Evolutionary conservation across 2,113 vertebrate genomes (phyloP).

Genomic region (Etheostoma cragini): DNA sequence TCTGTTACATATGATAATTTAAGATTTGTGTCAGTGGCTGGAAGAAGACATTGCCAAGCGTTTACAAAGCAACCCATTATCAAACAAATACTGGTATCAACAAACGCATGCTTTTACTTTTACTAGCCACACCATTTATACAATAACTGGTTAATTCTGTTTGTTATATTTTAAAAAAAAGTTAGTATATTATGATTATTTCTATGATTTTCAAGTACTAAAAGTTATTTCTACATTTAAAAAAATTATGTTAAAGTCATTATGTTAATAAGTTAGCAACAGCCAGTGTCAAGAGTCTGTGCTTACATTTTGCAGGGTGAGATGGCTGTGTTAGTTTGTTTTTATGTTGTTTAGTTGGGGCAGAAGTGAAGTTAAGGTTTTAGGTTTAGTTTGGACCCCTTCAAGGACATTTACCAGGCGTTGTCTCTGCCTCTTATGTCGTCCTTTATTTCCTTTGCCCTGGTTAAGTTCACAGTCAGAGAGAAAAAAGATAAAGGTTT

Average conservation of each 20-base stretch:
- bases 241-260: constrained; percentile 16
- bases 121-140: not conserved
- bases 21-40: constrained; percentile 17
- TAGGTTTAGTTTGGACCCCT: constrained; percentile 53
- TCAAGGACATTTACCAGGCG: constrained; percentile 83
- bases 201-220: not conserved
- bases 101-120: constrained; percentile 62
- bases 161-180: constrained; percentile 8
- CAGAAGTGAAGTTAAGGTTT: constrained; percentile 23
- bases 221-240: constrained; percentile 21
- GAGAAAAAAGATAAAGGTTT: constrained; percentile 58
- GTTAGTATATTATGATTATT: constrained; percentile 28
- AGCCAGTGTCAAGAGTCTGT: constrained; percentile 15
- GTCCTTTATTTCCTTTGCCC: constrained; percentile 87
- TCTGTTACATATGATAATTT: not conserved
- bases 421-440: constrained; percentile 84
- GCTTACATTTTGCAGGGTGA: constrained; percentile 18
- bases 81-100: constrained; percentile 15
- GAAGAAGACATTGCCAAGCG: constrained; percentile 29
- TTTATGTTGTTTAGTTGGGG: constrained; percentile 28
- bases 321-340: constrained; percentile 47
- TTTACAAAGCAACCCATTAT: constrained; percentile 38
- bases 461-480: constrained; percentile 81
- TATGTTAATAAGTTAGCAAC: constrained; percentile 19
- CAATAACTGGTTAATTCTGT: constrained; percentile 9